Base-by-base conservation (phyloP, 2,113 vertebrate genomes). In the Varanus salvator region DNA sequence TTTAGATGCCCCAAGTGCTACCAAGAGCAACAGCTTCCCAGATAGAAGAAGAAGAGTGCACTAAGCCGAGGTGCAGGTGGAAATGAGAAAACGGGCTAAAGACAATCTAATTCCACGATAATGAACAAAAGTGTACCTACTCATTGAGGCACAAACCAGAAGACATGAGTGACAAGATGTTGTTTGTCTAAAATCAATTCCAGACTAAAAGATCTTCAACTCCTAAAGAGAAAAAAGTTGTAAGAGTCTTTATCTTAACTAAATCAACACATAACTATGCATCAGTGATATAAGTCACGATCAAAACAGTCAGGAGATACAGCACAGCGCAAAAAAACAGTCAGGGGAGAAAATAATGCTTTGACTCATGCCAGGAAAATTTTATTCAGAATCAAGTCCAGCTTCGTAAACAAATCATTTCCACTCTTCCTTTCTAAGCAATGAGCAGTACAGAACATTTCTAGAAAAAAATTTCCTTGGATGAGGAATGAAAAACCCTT, bases 51-150 rank as follows among this genome's bases (percentile, higher is more conserved):
- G 9, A 25, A 6, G 90, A 87, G 88, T 12, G 2, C 17, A 86
- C 68, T 71, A 86, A 60, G 74, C 11, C 21, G n/a, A 9, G 44
- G 52, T 11, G 21, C 25, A 29, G 50, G 38, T 34, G 17, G 57
- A 57, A 60, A 54, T 44, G 19, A 38, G 87, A 90, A 86, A 64
- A 5, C 69, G 3, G 52, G 90, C 81, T 87, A 81, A 78, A 91
- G 80, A 25, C 52, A 34, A 21, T 23, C 66, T 44, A 82, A 54
- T 90, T 88, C 54, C 74, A 0, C 92, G 83, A 83, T 57, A 87
- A 93, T 87, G 77, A 74, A 44, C 29, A 25, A 50, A 48, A 78
- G 48, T 48, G 19, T 25, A 78, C 31, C 25, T n/a, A 8, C n/a
- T 14, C n/a, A 50, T 50, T 23, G 23, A n/a, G 71, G 38, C 57